A percentile compares a stretch with the other conserved stretches of the same genome.
These are phyloP conservation scores for Aethes cnicana DNA, from an alignment of 2,888 invertebrate genomes.

Conservation along the genomic window DNA sequence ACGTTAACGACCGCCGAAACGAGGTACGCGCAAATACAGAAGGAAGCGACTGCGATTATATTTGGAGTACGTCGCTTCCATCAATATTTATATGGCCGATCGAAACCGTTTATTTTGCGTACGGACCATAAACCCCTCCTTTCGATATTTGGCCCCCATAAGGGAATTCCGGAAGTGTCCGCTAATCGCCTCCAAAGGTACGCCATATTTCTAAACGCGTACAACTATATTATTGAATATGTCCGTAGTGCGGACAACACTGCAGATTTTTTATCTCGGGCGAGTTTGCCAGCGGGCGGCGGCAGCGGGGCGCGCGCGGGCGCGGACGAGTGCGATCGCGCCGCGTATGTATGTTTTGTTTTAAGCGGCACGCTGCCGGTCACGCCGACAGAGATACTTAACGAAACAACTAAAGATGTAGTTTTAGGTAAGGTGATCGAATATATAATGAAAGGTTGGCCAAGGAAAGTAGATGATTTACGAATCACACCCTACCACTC, in stretches of 20 bases:
- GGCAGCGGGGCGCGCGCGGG: background rate
- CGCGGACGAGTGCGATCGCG: slow-evolving; percentile 24
- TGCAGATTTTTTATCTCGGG: no score
- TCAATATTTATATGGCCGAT: slow-evolving; percentile 39
- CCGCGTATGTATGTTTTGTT: slow-evolving; percentile 34
- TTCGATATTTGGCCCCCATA: no score
- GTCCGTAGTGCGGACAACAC: slow-evolving; percentile 15
- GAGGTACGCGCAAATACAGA: slow-evolving; percentile 39
- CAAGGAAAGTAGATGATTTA: slow-evolving; percentile 24
- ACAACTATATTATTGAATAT: slow-evolving; percentile 20
- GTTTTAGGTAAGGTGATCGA: slow-evolving; percentile 15
- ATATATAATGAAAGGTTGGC: slow-evolving; percentile 34
- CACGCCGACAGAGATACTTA: slow-evolving; percentile 19
- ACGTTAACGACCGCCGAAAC: slow-evolving; percentile 35
- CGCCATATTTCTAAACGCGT: slow-evolving; percentile 11
- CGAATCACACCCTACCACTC: slow-evolving; percentile 31
- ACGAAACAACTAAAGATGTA: slow-evolving; percentile 28
- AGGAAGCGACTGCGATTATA: slow-evolving; percentile 41
- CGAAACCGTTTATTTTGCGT: slow-evolving; percentile 36
- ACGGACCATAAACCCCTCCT: slow-evolving; percentile 30
- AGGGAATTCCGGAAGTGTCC: no score
- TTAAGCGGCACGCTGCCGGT: slow-evolving; percentile 31
- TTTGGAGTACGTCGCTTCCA: slow-evolving; percentile 37
- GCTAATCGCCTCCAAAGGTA: slow-evolving; percentile 24
- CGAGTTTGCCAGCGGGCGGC: slow-evolving; percentile 33